phyloP scores from a whole-genome alignment of 2,888 invertebrate species.

The Steromphala cineraria region DNA sequence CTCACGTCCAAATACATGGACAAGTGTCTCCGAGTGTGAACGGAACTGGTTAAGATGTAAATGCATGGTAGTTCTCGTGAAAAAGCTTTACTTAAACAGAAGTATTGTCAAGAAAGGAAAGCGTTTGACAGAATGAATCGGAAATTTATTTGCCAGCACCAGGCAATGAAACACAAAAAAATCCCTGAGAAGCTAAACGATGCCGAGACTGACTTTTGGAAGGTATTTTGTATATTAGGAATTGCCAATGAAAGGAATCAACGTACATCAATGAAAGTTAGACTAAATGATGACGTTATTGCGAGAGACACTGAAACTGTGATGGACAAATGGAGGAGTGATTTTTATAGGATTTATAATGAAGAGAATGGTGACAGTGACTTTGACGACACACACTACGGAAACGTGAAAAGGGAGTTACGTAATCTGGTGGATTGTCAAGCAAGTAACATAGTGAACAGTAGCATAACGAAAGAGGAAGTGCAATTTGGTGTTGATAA shows the following conservation, averaged over 20 bases:
- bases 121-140: background rate
- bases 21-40: no score
- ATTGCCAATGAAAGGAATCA: background rate
- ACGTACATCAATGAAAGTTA: background rate
- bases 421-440: no score
- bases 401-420: no score
- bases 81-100: background rate
- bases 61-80: background rate
- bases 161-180: background rate
- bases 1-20: no score
- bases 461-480: no score
- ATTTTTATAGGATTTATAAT: background rate
- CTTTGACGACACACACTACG: no score
- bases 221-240: background rate
- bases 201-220: background rate
- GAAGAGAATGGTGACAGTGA: no score
- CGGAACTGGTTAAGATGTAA: background rate
- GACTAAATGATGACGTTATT: background rate
- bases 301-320: background rate
- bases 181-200: background rate
- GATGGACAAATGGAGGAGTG: background rate
- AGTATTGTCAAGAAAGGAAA: background rate
- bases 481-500: no score
- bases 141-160: background rate
- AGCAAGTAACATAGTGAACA: no score